Conservation (phyloP, 2,113 vertebrate genomes). For the Mustela nigripes region DNA sequence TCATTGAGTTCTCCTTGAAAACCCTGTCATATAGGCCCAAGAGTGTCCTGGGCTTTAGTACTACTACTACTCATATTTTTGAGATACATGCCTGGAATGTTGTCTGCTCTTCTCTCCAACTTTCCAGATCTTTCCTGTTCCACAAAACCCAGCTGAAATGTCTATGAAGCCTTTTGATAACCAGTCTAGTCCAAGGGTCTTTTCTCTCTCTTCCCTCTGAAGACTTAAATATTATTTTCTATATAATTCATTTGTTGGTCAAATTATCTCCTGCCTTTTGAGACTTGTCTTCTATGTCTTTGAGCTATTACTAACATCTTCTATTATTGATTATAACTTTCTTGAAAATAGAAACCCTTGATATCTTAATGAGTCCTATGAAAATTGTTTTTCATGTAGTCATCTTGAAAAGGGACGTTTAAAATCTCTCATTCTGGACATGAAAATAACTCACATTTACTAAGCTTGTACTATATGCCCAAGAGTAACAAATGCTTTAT, state of each 20-base stretch:
- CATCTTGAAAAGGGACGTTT: conserved; percentile 34
- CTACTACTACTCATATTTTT: not conserved
- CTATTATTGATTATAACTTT: conserved; percentile 49
- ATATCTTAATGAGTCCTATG: not conserved
- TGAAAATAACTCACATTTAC: conserved; percentile 38
- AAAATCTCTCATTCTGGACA: not conserved
- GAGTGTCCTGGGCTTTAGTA: not conserved
- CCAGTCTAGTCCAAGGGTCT: no score
- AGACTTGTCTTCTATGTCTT: not conserved
- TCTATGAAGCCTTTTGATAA: not conserved
- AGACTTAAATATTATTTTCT: not conserved
- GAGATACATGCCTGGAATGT: not conserved
- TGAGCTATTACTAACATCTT: conserved; percentile 43
- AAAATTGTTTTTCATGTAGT: not conserved
- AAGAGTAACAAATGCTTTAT: not conserved
- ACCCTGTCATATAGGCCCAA: not conserved
- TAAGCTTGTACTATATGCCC: not conserved
- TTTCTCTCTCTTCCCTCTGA: not conserved
- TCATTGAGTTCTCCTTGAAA: not conserved
- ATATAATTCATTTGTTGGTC: conserved; percentile 18
- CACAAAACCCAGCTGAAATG: not conserved
- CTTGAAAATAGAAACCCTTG: conserved; percentile 48
- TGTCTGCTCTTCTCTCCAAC: not conserved
- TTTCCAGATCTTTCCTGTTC: not conserved
- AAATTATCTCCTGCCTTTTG: conserved; percentile 30